Evolutionary conservation across 2,797 vertebrate genomes (phyloP).

Genomic region (Catostomus latipinnis): DNA sequence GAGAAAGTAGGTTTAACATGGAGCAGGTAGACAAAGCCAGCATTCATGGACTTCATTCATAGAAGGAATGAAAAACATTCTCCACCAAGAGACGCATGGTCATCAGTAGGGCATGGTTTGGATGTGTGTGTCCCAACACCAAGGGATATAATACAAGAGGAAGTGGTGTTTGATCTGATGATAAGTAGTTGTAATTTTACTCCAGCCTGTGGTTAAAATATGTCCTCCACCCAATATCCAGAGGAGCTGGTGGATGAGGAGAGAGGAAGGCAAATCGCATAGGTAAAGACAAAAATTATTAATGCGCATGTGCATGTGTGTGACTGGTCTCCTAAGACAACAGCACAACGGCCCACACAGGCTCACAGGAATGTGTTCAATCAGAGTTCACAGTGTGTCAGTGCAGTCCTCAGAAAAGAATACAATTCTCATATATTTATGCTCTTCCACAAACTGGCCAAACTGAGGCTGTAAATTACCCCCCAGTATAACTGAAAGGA

Average conservation of each 20-base stretch:
- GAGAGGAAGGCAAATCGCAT: neutral
- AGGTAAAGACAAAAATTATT: neutral
- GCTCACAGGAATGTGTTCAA: conserved; percentile 19
- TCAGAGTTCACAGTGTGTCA: neutral
- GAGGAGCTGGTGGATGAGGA: neutral
- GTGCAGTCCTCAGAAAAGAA: neutral
- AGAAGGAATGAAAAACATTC: conserved; percentile 86
- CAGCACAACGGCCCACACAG: conserved; percentile 22
- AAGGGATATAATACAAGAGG: conserved; percentile 34
- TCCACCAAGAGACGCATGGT: conserved; percentile 59
- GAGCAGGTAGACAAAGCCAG: conserved; percentile 83
- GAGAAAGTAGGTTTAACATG: conserved; percentile 78
- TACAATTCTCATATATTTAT: conserved; percentile 8
- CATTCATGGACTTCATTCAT: conserved; percentile 76
- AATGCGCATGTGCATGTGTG: neutral
- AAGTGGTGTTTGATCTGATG: conserved; percentile 54
- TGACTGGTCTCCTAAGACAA: conserved; percentile 21
- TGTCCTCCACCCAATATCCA: conserved; percentile 36
- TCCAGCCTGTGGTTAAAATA: conserved; percentile 40
- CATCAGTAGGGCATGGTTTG: conserved; percentile 55
- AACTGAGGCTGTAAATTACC: conserved; percentile 35
- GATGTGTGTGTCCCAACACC: conserved; percentile 42
- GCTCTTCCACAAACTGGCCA: conserved; percentile 22
- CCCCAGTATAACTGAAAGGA: conserved; percentile 33
- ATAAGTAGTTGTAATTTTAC: conserved; percentile 52